Evolutionary conservation across 1,140 invertebrate genomes (phyloP), one percentile per base, ranked within the genome.

Genomic region (Elysia chlorotica): DNA sequence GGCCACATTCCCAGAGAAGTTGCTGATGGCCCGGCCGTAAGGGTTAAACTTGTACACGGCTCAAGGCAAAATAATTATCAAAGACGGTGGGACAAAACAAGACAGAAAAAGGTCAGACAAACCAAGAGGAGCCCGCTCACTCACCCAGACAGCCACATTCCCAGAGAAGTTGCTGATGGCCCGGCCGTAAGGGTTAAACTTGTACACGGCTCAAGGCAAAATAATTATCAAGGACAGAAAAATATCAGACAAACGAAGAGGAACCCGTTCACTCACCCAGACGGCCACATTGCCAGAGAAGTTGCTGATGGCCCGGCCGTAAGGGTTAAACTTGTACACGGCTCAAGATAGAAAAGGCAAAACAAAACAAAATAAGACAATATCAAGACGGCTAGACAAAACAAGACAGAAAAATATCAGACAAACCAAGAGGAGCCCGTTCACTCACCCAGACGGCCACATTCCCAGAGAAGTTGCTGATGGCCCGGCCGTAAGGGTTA

Each of bases 111-210:
- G 0, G 77, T 71, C 14, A 83, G 75, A 25, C 67, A 89, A 79
- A 92, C 91, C 36, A 92, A 85, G 48, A 94, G 88, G 84, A 93
- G 93, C 31, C 93, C 85, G 59, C 92, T 89, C 92, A 33, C 41
- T 14, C 41, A 48, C 86, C 92, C 93, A 94, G 38, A 93, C 92
- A 28, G 92, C 82, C 19, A 92, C 91, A 83, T 91, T 92, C 77
- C 90, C 91, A 66, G 90, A 89, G 31, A 90, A 89, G 84, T 93
- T 92, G 21, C 90, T 89, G 41, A 92, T 82, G 88, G 91, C 91
- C 31, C 90, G 84, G 2, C 86, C 90, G 71, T 91, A 89, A 0
- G 89, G 88, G 65, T 85, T 85, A 71, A 88, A 86, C 38, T 89
- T 84, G 54, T 82, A 81, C 5, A 78, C 76, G 0, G 65, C n/a